Conservation (phyloP, 2,797 vertebrate genomes). For the Alauda arvensis region DNA sequence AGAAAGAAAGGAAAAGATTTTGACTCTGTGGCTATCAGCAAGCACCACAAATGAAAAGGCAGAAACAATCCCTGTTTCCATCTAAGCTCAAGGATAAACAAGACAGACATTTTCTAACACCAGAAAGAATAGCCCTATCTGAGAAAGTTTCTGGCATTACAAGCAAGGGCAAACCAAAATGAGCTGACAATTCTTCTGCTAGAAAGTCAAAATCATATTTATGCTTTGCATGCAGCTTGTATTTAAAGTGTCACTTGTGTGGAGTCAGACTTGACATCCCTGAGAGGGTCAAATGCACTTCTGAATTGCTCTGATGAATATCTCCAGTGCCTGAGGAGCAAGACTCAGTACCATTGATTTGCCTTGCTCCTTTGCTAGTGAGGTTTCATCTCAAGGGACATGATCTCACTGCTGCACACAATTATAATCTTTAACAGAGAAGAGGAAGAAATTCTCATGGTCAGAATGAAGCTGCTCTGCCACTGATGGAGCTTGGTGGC, state of each 20-base stretch:
- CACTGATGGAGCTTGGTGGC: not conserved
- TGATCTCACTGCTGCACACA: not conserved
- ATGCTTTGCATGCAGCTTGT: not conserved
- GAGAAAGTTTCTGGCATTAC: not conserved
- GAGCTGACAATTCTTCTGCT: not conserved
- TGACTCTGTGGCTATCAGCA: not conserved
- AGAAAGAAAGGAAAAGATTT: not conserved
- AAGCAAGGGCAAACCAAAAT: not conserved
- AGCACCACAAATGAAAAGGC: not conserved
- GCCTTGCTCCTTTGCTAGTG: not conserved
- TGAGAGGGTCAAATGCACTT: not conserved
- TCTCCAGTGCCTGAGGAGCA: not conserved
- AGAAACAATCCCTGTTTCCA: not conserved
- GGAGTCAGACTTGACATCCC: not conserved
- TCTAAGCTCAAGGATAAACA: not conserved
- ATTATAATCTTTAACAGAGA: not conserved
- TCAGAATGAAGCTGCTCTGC: not conserved
- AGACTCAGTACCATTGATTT: not conserved
- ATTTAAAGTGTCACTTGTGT: not conserved
- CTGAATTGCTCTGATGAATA: not conserved
- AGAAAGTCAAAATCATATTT: not conserved
- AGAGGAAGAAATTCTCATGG: not conserved
- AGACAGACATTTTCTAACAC: not conserved
- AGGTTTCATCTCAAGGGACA: not conserved
- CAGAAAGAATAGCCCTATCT: not conserved